Percentiles rank a stretch among this genome's conserved stretches.
Conservation (phyloP, 2,888 invertebrate species). For the Adelphocoris suturalis region DNA sequence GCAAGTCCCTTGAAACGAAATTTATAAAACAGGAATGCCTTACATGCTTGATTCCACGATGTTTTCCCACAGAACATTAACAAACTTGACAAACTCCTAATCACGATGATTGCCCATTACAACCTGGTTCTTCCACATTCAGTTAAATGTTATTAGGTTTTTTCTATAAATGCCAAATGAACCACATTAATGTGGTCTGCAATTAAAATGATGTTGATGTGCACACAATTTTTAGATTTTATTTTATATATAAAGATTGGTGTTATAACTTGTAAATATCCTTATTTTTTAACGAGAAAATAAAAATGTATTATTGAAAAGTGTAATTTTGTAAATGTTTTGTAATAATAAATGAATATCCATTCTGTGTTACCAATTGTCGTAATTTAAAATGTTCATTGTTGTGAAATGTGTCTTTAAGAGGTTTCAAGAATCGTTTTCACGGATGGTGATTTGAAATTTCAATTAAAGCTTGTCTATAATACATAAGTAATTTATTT, state of each 20-base stretch:
- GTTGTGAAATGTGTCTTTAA: background rate
- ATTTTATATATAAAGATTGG: background rate
- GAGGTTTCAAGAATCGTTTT: background rate
- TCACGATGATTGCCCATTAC: too few species aligned
- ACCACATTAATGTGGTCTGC: background rate
- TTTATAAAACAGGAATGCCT: too few species aligned
- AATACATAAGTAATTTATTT: background rate
- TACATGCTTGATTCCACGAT: too few species aligned
- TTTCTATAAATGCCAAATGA: background rate
- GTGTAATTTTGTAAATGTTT: conserved; percentile 20
- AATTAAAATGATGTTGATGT: background rate
- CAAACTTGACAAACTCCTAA: too few species aligned
- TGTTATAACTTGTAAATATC: background rate
- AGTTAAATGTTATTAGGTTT: too few species aligned
- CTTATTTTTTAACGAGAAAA: background rate
- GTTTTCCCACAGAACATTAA: too few species aligned
- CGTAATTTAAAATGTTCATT: conserved; percentile 2
- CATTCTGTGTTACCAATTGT: conserved; percentile 29
- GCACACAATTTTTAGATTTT: background rate
- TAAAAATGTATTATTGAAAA: background rate
- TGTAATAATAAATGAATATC: background rate
- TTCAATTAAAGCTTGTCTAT: background rate
- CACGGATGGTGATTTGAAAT: background rate
- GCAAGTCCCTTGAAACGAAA: too few species aligned
- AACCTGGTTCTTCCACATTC: too few species aligned